A percentile compares a stretch with the other conserved stretches of the same genome.
Evolutionary conservation across 1,140 invertebrate genomes (phyloP).

Genomic region (Nephotettix cincticeps): DNA sequence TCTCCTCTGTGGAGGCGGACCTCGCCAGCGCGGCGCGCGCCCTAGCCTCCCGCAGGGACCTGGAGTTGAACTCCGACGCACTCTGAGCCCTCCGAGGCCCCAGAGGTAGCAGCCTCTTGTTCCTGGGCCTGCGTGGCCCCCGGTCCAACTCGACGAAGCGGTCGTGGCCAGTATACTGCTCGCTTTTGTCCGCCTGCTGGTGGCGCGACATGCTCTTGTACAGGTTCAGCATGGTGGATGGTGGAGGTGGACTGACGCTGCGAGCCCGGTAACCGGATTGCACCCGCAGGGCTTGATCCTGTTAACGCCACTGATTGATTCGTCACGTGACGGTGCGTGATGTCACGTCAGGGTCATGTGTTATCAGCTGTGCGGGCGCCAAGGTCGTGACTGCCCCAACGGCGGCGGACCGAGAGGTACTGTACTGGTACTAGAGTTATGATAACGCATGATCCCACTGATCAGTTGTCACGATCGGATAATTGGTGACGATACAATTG

Average conservation of each 20-base stretch:
- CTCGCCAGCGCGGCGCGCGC: constrained; percentile 47
- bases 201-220: constrained; percentile 57
- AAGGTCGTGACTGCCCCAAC: too few relatives aligned
- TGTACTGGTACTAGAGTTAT: too few relatives aligned
- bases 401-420: too few relatives aligned
- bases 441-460: too few relatives aligned
- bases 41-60: constrained; percentile 58
- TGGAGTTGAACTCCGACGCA: constrained; percentile 68
- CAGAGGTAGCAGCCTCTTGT: constrained; percentile 49
- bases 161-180: constrained; percentile 39
- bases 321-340: too few relatives aligned
- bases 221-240: constrained; percentile 66
- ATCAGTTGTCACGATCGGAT: too few relatives aligned
- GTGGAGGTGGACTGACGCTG: neutral
- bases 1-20: constrained; percentile 49
- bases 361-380: too few relatives aligned
- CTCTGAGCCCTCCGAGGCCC: constrained; percentile 65
- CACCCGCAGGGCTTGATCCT: too few relatives aligned
- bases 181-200: neutral
- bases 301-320: too few relatives aligned
- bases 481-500: too few relatives aligned
- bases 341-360: too few relatives aligned
- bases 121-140: constrained; percentile 41
- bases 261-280: too few relatives aligned
- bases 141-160: constrained; percentile 44